Conservation (phyloP, 2,797 vertebrate species). For the Alca torda region DNA sequence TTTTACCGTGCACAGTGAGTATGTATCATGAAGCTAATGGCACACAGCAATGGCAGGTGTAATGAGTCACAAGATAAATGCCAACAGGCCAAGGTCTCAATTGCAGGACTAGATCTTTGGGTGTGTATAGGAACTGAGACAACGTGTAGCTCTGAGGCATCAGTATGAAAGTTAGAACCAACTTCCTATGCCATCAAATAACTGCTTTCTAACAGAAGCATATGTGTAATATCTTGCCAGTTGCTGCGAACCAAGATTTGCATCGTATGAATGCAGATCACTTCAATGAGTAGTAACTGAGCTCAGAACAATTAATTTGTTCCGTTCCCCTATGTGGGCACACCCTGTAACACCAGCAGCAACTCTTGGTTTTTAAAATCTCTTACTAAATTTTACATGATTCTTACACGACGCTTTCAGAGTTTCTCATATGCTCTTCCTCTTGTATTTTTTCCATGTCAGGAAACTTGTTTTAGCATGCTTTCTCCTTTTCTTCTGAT, state of each 20-base stretch:
- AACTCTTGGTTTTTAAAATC: background rate
- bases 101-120: background rate
- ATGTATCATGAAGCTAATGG: background rate
- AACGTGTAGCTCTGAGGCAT: background rate
- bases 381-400: background rate
- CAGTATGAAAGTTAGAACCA: background rate
- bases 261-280: background rate
- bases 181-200: background rate
- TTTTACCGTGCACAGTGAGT: background rate
- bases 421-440: background rate
- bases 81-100: background rate
- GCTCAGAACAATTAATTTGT: background rate
- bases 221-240: background rate
- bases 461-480: background rate
- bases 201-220: background rate
- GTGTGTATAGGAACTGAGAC: background rate
- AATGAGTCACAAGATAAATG: background rate
- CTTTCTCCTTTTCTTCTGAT: background rate
- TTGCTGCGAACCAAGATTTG: background rate
- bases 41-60: background rate
- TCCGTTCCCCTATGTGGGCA: background rate
- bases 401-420: rapidly evolving
- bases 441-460: background rate
- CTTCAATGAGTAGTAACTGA: background rate
- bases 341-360: background rate